Evolutionary conservation across 2,113 vertebrate genomes (phyloP), one percentile per base, ranked within the genome.

Genomic region (Opisthocomus hoazin): DNA sequence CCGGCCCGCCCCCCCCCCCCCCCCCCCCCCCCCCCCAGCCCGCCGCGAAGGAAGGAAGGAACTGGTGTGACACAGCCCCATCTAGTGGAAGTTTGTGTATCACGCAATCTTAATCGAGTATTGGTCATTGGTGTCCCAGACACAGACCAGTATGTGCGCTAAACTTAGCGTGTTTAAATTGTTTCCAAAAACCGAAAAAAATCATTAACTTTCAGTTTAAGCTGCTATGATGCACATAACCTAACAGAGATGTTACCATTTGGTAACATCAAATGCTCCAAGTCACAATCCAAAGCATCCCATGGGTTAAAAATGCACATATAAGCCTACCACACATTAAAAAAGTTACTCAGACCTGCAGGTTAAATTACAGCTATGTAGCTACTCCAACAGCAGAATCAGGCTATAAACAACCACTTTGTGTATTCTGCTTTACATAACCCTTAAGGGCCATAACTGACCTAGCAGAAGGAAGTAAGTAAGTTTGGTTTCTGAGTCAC

Each of bases 121-220:
- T 23, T 9, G 1, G 7, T 37, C 46, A 8, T 10, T 43, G 24
- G 57, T 20, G 32, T 19, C 54, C 57, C 43, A n/a, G 73, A 26
- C 15, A 37, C 43, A 45, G 68, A n/a, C 7, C 73, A 20, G 53
- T 2, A 17, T 6, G 14, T 7, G 20, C 15, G 51, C n/a, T 61
- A 45, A 50, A 82, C 1, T 9, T 22, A 32, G 0, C 0, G 0
- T n/a, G 12, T 30, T 65, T 39, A 27, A 36, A 24, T 15, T 19
- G 26, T 53, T n/a, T 36, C 1, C 1, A 48, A 48, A 29, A 63
- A 17, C 9, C 1, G 0, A 6, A 26, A 39, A 73, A 26, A n/a
- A 16, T 2, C 4, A 36, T 30, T 23, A 54, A 12, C 32, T 76
- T 65, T 71, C 24, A 34, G n/a, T 24, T 73, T 34, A 53, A 77